These are phyloP conservation scores for Synergus japonicus DNA, from an alignment of 2,888 invertebrate species.

Conservation along the genomic window DNA sequence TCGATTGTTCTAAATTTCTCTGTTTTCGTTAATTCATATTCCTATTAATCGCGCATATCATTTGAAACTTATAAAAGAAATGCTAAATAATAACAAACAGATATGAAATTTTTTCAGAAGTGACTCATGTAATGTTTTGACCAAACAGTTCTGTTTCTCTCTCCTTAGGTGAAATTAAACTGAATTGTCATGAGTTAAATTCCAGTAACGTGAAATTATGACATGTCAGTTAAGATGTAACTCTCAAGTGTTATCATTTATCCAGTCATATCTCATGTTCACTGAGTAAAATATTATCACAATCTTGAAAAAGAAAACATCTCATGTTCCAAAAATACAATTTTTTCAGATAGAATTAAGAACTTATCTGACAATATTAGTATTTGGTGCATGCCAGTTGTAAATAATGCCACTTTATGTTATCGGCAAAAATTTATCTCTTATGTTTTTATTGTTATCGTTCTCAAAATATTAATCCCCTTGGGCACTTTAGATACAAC, in stretches of 20 bases:
- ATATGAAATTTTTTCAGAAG: neutral
- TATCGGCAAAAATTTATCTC: slow-evolving; percentile 9
- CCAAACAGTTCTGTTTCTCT: neutral
- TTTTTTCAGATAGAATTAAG: too few relatives aligned
- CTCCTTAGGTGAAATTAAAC: slow-evolving; percentile 10
- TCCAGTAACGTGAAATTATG: slow-evolving; percentile 31
- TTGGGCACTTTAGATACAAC: slow-evolving; percentile 25
- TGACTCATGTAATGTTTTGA: neutral
- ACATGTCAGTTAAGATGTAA: slow-evolving; percentile 23
- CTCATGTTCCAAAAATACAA: neutral
- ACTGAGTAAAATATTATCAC: neutral
- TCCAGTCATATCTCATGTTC: neutral
- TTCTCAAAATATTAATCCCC: slow-evolving; percentile 13
- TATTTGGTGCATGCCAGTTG: neutral
- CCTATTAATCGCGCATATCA: too few relatives aligned
- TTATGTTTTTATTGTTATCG: slow-evolving; percentile 20
- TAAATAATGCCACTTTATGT: neutral
- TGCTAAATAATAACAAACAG: neutral
- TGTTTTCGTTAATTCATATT: too few relatives aligned
- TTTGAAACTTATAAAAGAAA: too few relatives aligned
- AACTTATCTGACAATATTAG: neutral
- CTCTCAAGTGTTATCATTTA: slow-evolving; percentile 14
- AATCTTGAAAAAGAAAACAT: neutral
- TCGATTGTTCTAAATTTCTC: too few relatives aligned
- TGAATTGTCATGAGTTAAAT: slow-evolving; percentile 25